Evolutionary conservation across 2,797 vertebrate genomes (phyloP).

Genomic region (Cichlasoma orientale): DNA sequence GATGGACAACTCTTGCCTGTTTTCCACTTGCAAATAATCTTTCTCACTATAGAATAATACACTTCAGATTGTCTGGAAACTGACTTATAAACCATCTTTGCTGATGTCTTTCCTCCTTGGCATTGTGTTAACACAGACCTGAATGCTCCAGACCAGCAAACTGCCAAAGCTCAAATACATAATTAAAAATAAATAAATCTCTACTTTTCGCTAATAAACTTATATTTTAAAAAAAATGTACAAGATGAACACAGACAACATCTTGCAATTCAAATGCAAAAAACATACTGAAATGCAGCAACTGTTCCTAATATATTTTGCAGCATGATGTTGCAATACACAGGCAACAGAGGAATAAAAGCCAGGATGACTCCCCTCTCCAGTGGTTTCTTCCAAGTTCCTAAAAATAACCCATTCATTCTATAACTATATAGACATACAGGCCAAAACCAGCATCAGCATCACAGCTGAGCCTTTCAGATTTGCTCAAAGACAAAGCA

Average conservation of each 20-base stretch:
- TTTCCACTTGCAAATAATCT: too few species aligned
- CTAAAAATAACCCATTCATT: slow-evolving; percentile 76
- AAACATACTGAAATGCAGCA: background rate
- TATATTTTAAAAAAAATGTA: background rate
- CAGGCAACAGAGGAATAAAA: background rate
- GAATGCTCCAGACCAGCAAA: too few species aligned
- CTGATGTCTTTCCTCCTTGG: too few species aligned
- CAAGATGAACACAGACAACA: background rate
- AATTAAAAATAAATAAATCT: background rate
- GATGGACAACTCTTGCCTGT: too few species aligned
- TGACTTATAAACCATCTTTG: too few species aligned
- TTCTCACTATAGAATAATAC: too few species aligned
- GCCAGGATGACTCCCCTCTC: slow-evolving; percentile 33
- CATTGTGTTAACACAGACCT: too few species aligned
- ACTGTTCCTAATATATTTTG: background rate
- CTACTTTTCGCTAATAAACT: background rate
- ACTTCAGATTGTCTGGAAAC: too few species aligned
- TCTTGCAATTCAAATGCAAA: background rate
- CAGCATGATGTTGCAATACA: background rate
- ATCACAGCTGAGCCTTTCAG: slow-evolving; percentile 44
- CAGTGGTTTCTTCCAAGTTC: slow-evolving; percentile 55
- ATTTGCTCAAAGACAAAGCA: slow-evolving; percentile 13
- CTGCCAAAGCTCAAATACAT: too few species aligned
- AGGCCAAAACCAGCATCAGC: slow-evolving; percentile 36
- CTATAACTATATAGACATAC: slow-evolving; percentile 42